Percentiles rank a stretch among this genome's conserved stretches.
Evolutionary conservation across 2,797 vertebrate species (phyloP).

Genomic region (Pipistrellus pygmaeus): DNA sequence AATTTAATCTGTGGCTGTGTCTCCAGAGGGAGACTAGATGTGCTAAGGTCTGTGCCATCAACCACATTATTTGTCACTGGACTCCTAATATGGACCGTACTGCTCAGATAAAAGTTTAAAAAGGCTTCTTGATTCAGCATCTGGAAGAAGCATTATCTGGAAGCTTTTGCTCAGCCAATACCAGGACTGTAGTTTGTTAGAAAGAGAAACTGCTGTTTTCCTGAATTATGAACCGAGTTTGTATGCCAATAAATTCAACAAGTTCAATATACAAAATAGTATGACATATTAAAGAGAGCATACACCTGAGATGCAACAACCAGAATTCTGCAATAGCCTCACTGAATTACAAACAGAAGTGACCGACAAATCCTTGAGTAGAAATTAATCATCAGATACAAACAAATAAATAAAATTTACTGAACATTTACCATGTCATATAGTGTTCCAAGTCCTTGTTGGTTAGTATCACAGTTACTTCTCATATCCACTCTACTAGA

Average conservation of each 20-base stretch:
- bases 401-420: not conserved
- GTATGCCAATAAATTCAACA: not conserved
- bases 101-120: not conserved
- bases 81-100: not conserved
- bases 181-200: not conserved
- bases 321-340: not conserved
- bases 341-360: constrained; percentile 48
- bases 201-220: not conserved
- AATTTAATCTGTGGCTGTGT: not conserved
- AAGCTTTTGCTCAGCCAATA: constrained; percentile 9
- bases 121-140: not conserved
- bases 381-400: constrained; percentile 13
- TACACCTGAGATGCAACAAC: not conserved
- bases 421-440: not conserved
- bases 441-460: not conserved
- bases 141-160: not conserved
- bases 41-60: not conserved
- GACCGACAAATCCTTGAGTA: constrained; percentile 3
- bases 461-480: constrained; percentile 15
- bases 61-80: not conserved
- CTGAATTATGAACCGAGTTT: constrained; percentile 10
- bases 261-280: constrained; percentile 24
- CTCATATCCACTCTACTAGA: not conserved
- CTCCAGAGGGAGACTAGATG: not conserved
- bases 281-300: not conserved